Evolutionary conservation across 2,888 invertebrate species (phyloP), one percentile per base, ranked within the genome.

Genomic region (Drosophila buzzatii): DNA sequence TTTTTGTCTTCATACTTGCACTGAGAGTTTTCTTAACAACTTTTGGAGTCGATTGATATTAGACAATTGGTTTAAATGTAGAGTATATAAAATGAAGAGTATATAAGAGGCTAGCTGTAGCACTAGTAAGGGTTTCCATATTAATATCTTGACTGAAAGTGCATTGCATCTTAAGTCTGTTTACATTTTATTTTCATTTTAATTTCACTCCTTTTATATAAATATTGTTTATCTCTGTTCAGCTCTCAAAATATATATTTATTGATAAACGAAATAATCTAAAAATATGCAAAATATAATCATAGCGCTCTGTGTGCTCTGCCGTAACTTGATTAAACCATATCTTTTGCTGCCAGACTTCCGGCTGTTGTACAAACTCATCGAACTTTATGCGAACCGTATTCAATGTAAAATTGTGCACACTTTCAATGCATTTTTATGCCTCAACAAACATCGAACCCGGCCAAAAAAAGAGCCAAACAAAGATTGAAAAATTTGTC

Each of bases 381-480:
- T 89, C 76, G 72, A 79, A 86, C 71, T 85, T 86, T 79, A 86
- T 74, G 85, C 63, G 35, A 62, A 53, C 58, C 62, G 78, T 74
- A 89, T 86, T 86, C 89, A 86, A 76, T 89, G 73, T 68, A 73
- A 76, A 83, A 69, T 60, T 68, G 53, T 65, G 67, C 70, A 81
- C 71, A 79, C 73, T 76, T 83, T 74, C 79, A 73, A 83, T 83
- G 73, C 70, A 81, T 76, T 73, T 86, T 74, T 61, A 84, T 76
- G 79, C 59, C 58, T 60, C 60, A 31, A 37, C 45, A 62, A 68
- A 59, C 64, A 47, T 18, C 60, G n/a, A 27, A 41, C 64, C 33
- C 52, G 52, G 35, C 58, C 52, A 49, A 47, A 47, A 45, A 1
- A 27, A 27, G 6, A 27, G 27, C 8, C 45, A 33, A 51, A 65